Evolutionary conservation across 64 coral and sea anemone genomes (phyloP).

Genomic region (Hydrozoanthus tunicans): DNA sequence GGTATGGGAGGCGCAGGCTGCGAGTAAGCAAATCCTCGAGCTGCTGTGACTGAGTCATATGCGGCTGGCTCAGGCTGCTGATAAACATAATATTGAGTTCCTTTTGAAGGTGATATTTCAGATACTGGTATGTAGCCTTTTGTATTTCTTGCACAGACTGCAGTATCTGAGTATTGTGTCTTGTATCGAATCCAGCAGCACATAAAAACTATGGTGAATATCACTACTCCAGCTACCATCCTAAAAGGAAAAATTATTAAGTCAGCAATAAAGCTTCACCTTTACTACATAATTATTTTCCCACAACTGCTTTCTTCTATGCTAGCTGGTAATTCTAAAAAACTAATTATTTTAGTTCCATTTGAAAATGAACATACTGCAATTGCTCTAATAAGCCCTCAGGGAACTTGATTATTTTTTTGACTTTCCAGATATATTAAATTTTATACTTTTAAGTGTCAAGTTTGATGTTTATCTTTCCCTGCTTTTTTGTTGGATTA

Average conservation of each 20-base stretch:
- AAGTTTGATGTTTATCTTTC: too few species aligned
- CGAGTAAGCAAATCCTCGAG: slow-evolving; percentile 23
- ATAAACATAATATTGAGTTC: slow-evolving; percentile 65
- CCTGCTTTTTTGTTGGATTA: too few species aligned
- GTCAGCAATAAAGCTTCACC: too few species aligned
- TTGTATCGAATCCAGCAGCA: slow-evolving; percentile 83
- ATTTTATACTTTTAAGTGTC: too few species aligned
- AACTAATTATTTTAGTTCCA: too few species aligned
- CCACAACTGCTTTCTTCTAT: too few species aligned
- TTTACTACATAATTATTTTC: too few species aligned
- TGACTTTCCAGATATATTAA: too few species aligned
- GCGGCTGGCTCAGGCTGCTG: slow-evolving; percentile 41
- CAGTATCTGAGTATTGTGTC: slow-evolving; percentile 47
- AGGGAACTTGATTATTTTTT: too few species aligned
- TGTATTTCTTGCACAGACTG: slow-evolving; percentile 31
- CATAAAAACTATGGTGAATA: slow-evolving; percentile 60
- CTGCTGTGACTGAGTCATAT: slow-evolving; percentile 42
- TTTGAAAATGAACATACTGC: too few species aligned
- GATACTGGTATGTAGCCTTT: slow-evolving; percentile 65
- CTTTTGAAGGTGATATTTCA: slow-evolving; percentile 62
- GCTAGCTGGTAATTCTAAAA: too few species aligned
- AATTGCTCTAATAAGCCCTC: too few species aligned
- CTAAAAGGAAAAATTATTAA: slow-evolving; percentile 10
- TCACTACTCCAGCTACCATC: slow-evolving; percentile 64
- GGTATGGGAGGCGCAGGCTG: slow-evolving; percentile 36